Evolutionary conservation across 2,888 invertebrate genomes (phyloP).

Genomic region (Chymomyza amoena): DNA sequence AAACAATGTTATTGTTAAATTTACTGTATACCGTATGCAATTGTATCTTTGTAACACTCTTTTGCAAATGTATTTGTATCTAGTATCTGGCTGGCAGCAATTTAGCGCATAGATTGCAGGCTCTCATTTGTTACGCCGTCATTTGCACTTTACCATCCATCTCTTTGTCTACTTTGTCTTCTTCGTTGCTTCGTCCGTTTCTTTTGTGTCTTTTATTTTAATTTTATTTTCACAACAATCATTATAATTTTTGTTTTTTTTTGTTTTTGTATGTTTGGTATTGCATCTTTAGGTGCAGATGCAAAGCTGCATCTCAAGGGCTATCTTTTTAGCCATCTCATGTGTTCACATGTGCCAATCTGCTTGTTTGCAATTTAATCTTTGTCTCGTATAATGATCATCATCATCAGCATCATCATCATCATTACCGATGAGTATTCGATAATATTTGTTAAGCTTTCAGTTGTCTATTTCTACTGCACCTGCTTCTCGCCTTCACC

Average conservation of each 20-base stretch:
- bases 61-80: constrained; percentile 68
- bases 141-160: constrained; percentile 10
- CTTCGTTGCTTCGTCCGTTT: constrained; percentile 10
- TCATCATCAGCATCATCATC: neutral
- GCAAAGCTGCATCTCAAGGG: neutral
- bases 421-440: too few species aligned
- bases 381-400: constrained; percentile 8
- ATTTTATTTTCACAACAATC: constrained; percentile 65
- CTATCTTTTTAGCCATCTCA: constrained; percentile 33
- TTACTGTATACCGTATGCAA: too few species aligned
- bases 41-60: too few species aligned
- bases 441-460: too few species aligned
- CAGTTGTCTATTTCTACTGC: too few species aligned
- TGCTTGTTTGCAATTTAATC: constrained; percentile 60
- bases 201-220: constrained; percentile 48
- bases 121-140: neutral
- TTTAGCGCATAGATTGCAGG: constrained; percentile 41
- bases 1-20: constrained; percentile 41
- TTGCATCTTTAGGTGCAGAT: constrained; percentile 6
- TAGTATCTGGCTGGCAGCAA: constrained; percentile 67
- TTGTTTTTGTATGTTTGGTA: neutral
- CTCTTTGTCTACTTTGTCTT: constrained; percentile 28
- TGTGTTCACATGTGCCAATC: constrained; percentile 54
- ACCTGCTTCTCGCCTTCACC: constrained; percentile 5
- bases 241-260: neutral